Base-by-base conservation (phyloP, 2,113 vertebrate species). In the Crotophaga sulcirostris region DNA sequence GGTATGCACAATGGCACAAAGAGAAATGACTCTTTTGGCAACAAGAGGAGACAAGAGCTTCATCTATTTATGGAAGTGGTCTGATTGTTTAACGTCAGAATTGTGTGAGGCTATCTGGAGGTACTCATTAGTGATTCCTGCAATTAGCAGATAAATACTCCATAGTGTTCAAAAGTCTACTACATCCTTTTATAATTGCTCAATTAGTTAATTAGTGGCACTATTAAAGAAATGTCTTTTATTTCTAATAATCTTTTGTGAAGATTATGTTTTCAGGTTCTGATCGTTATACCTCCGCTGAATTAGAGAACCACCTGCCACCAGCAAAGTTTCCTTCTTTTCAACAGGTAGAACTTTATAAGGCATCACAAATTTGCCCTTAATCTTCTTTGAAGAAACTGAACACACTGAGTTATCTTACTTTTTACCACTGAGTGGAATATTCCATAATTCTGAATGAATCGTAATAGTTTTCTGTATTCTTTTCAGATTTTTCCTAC, bases 201-300 rank as follows among this genome's bases (percentile, higher is more conserved):
- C 63, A 74, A 25, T 83, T 92, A 84, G 59, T 86, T 96, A 87
- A 91, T 85, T 90, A 70, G 59, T 74, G 58, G 17, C 76, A 81
- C 34, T 28, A 16, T 92, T 89, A 93, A 85, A 90, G 29, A 76
- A 93, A 56, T 52, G 33, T 67, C 33, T 33, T 86, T 77, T 86
- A 44, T 86, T 90, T 93, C 56, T 81, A 89, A 80, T 68, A 11
- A 47, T 44, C 6, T 10, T 90, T 84, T 92, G 54, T 62, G 67
- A 85, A 79, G 70, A 66, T 13, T 74, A 64, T 64, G 59, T 91
- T 96, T 91, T 74, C 47, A 75, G 28, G 10, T 87, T 86, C 51
- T 91, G 93, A 85, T 68, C 79, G 45, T 88, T 84, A 88, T 33
- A 25, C 7, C 25, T 92, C 56, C 75, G 69, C 62, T 84, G 26